Evolutionary conservation across 2,797 vertebrate species (phyloP).

Genomic region (Gallirallus australis): DNA sequence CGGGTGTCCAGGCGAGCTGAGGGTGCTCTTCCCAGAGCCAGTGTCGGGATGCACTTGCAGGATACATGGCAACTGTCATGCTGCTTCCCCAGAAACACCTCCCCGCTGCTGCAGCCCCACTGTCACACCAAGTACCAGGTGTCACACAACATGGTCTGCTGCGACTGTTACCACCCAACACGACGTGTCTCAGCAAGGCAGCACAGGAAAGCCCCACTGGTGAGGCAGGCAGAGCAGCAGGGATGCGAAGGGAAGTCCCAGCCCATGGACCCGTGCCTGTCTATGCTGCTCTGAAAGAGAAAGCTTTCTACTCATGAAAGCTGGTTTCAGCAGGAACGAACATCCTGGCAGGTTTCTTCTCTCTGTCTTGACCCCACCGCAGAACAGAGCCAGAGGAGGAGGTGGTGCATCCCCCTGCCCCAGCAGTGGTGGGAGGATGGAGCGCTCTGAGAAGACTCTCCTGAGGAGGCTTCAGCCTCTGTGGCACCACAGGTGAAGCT

Average conservation of each 20-base stretch:
- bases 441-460: background rate
- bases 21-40: background rate
- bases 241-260: background rate
- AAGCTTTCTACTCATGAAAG: background rate
- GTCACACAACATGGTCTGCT: background rate
- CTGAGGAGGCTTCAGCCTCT: background rate
- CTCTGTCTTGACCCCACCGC: background rate
- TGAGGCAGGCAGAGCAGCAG: background rate
- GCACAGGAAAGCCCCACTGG: background rate
- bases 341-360: background rate
- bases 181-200: background rate
- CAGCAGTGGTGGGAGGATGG: background rate
- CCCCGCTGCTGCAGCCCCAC: background rate
- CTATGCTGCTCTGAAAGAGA: background rate
- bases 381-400: background rate
- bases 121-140: background rate
- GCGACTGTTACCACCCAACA: background rate
- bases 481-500: background rate
- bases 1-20: background rate
- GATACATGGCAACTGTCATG: background rate
- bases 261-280: background rate
- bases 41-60: background rate
- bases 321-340: background rate
- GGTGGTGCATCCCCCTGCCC: background rate
- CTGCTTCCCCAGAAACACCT: background rate